phyloP scores from a whole-genome alignment of 2,797 vertebrate species.

The Lycodopsis pacificus region DNA sequence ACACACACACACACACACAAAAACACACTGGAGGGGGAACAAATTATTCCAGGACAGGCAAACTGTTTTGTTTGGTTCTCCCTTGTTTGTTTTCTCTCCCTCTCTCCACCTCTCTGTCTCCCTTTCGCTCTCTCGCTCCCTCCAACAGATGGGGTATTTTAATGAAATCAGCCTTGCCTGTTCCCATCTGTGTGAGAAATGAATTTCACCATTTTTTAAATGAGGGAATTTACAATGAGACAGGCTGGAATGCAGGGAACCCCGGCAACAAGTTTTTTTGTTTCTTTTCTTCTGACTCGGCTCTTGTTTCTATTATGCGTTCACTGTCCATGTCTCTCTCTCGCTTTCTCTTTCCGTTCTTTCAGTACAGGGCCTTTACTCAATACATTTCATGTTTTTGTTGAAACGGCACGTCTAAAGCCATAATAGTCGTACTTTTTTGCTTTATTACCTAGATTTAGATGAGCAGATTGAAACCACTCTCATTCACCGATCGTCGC shows the following conservation, averaged over 20 bases:
- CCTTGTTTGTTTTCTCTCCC: constrained; percentile 57
- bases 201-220: constrained; percentile 78
- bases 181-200: constrained; percentile 84
- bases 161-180: constrained; percentile 82
- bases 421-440: neutral
- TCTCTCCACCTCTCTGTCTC: neutral
- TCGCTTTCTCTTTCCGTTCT: constrained; percentile 6
- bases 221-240: constrained; percentile 79
- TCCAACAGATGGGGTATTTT: constrained; percentile 79
- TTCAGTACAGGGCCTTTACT: neutral
- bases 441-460: neutral
- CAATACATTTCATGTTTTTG: constrained; percentile 21
- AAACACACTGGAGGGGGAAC: constrained; percentile 60
- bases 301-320: constrained; percentile 42
- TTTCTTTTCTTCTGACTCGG: constrained; percentile 3
- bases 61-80: constrained; percentile 78
- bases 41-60: constrained; percentile 72
- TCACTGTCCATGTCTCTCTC: constrained; percentile 1
- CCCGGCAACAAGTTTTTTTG: constrained; percentile 36
- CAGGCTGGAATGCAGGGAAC: constrained; percentile 62
- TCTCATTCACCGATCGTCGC: neutral
- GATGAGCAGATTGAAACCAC: neutral
- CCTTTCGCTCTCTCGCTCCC: constrained; percentile 40
- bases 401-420: neutral
- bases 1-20: constrained; percentile 20